Evolutionary conservation across 2,888 invertebrate genomes (phyloP), one percentile per base, ranked within the genome.

Genomic region (Macrophya alboannulata): DNA sequence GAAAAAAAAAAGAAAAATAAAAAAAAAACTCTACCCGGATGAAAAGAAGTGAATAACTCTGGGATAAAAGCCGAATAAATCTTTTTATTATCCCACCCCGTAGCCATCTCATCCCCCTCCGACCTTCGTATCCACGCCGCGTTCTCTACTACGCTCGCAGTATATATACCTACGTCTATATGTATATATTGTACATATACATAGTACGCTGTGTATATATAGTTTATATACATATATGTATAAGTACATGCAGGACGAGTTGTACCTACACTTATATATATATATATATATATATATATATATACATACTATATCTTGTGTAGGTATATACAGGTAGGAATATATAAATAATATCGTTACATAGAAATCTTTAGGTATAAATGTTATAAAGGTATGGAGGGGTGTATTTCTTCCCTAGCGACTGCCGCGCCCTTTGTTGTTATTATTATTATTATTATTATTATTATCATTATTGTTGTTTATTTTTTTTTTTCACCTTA

Each of bases 1-100:
- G 87, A 89, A 88, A 88, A 88, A 88, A 88, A 85, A 88, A 88
- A 87, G 87, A 88, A 87, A 90, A 87, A 88, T 31, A 89, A 87
- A 86, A 85, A 86, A 85, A 86, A 89, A 88, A 89, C 89, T 88
- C 89, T 90, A 90, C 89, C 88, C 89, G 91, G 90, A 91, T 92
- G 91, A 93, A 93, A 92, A 92, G 93, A 92, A 91, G 91, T 92
- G 93, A 93, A 93, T 93, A 93, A 93, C 92, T 93, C 91, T 87
- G 88, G 93, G 91, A 92, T 93, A 93, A 92, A 92, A 92, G 92
- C 92, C 92, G 92, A 93, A 93, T 93, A 93, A 93, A 93, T 93
- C 93, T 93, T 93, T 93, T 93, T 93, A 93, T 93, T 93, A 93
- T 93, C 92, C 90, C 91, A 88, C 90, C 89, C 90, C 89, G 89